phyloP scores from a whole-genome alignment of 2,888 invertebrate species.

The Nemapogon koenigi region DNA sequence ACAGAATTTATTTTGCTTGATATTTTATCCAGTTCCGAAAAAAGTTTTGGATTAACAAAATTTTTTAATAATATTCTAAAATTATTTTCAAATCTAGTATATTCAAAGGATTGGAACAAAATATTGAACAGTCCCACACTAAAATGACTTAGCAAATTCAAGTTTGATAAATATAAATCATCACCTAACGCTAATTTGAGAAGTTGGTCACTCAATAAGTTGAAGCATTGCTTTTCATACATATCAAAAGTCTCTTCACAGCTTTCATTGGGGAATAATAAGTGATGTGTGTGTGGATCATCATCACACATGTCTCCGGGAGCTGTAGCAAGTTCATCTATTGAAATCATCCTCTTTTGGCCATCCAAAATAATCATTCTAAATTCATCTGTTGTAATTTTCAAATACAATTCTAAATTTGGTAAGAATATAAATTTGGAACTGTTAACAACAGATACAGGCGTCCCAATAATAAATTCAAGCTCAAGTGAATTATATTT shows the following conservation, averaged over 20 bases:
- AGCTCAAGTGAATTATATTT: no score
- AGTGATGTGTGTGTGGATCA: no score
- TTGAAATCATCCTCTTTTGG: conserved; percentile 18
- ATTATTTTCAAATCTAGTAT: no score
- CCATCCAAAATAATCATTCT: conserved; percentile 22
- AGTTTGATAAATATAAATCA: conserved; percentile 60
- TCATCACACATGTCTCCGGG: no score
- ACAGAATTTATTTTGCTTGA: no score
- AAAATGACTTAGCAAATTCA: conserved; percentile 68
- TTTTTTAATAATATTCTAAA: no score
- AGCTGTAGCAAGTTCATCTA: conserved; percentile 17
- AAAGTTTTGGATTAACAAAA: no score
- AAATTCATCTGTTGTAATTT: conserved; percentile 48
- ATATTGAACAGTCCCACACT: conserved; percentile 68
- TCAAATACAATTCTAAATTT: conserved; percentile 48
- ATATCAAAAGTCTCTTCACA: conserved; percentile 34
- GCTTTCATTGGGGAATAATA: conserved; percentile 30
- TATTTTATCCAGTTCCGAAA: no score
- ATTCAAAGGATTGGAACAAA: no score
- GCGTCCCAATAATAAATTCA: conserved; percentile 51
- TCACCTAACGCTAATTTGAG: conserved; percentile 41
- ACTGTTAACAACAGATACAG: conserved; percentile 57
- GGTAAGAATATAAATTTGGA: conserved; percentile 67
- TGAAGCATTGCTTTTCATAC: conserved; percentile 55
- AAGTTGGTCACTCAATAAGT: conserved; percentile 26